These are phyloP conservation scores for Malthinus seriepunctatus DNA, from an alignment of 2,888 invertebrate species.

Conservation along the genomic window DNA sequence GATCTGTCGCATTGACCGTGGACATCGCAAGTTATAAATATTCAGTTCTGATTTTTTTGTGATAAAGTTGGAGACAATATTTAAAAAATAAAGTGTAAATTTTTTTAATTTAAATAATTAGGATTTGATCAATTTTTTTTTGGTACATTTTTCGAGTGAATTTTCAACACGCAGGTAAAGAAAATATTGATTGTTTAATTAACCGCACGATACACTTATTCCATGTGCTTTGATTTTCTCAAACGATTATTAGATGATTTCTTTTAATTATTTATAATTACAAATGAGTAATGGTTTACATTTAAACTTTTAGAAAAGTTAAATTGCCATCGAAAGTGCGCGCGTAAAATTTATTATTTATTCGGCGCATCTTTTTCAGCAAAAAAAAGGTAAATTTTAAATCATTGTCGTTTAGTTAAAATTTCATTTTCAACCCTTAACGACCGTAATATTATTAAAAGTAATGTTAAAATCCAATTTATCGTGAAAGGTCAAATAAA, in stretches of 20 bases:
- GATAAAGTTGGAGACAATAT: slow-evolving; percentile 19
- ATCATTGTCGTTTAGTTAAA: not conserved
- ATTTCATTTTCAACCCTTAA: not conserved
- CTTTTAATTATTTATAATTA: not conserved
- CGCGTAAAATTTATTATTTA: not conserved
- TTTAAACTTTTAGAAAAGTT: too few species aligned
- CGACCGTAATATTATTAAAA: too few species aligned
- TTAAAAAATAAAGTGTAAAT: slow-evolving; percentile 2
- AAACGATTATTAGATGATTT: not conserved
- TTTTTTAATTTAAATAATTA: not conserved
- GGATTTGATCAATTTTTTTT: not conserved
- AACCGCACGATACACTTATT: slow-evolving; percentile 17
- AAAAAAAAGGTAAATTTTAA: not conserved
- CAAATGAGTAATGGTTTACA: not conserved
- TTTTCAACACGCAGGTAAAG: slow-evolving; percentile 20
- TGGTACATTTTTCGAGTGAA: slow-evolving; percentile 6
- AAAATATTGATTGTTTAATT: slow-evolving; percentile 24
- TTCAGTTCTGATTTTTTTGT: slow-evolving; percentile 20
- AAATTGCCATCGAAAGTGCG: not conserved
- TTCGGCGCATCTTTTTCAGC: not conserved
- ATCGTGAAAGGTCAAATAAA: not conserved
- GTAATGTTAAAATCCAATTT: slow-evolving; percentile 4
- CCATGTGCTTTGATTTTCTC: slow-evolving; percentile 16
- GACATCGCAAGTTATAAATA: slow-evolving; percentile 26
- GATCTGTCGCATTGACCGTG: slow-evolving; percentile 32